Percentiles rank a stretch among this genome's conserved stretches.
These are phyloP conservation scores for Gadopsis bispinosus DNA, from an alignment of 2,797 vertebrate species.

Conservation along the genomic window DNA sequence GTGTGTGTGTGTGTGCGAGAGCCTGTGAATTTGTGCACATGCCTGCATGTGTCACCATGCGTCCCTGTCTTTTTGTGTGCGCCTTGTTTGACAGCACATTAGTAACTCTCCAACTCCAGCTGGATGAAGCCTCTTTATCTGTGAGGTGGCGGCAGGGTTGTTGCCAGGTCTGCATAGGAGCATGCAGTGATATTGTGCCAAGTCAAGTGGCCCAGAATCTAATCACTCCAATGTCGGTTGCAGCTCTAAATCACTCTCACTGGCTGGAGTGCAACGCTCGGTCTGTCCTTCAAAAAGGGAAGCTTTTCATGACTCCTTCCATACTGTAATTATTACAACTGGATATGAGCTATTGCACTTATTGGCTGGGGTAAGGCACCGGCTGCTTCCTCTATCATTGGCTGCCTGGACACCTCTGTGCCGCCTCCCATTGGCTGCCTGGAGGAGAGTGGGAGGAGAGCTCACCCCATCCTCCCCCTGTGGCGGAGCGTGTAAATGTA, in stretches of 20 bases:
- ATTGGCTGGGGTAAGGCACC: slow-evolving; percentile 80
- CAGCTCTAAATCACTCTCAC: slow-evolving; percentile 80
- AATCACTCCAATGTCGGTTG: slow-evolving; percentile 83
- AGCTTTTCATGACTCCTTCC: slow-evolving; percentile 76
- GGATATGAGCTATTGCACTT: slow-evolving; percentile 84
- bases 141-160: slow-evolving; percentile 3
- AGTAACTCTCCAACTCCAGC: slow-evolving; percentile 46
- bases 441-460: slow-evolving; percentile 80
- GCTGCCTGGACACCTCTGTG: slow-evolving; percentile 65
- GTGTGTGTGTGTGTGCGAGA: slow-evolving; percentile 8
- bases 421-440: slow-evolving; percentile 79
- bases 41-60: slow-evolving; percentile 28
- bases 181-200: slow-evolving; percentile 69
- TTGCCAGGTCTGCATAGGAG: slow-evolving; percentile 72
- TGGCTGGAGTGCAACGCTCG: slow-evolving; percentile 68
- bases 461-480: slow-evolving; percentile 77
- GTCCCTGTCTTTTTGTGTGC: slow-evolving; percentile 20
- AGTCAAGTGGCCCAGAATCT: slow-evolving; percentile 80
- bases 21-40: slow-evolving; percentile 27
- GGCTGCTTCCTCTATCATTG: slow-evolving; percentile 76
- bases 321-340: slow-evolving; percentile 82
- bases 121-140: slow-evolving; percentile 27
- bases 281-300: slow-evolving; percentile 79
- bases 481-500: slow-evolving; percentile 83
- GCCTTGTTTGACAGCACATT: slow-evolving; percentile 6